Conservation (phyloP, 2,888 invertebrate genomes). For the Tortrix viridana region DNA sequence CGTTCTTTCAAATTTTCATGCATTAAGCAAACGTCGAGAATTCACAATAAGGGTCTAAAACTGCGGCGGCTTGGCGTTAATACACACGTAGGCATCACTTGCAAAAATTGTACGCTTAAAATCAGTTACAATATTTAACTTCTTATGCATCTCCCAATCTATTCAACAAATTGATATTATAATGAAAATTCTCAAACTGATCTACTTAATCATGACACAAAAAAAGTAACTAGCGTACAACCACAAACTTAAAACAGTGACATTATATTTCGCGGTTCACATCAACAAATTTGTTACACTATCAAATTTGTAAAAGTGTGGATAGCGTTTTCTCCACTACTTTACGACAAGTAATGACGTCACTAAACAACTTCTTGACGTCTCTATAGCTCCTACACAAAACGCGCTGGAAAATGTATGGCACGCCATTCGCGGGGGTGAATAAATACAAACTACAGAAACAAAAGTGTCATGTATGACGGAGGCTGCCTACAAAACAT, state of each 20-base stretch:
- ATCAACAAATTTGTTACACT: not conserved
- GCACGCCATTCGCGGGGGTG: constrained; percentile 57
- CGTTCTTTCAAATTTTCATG: constrained; percentile 83
- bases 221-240: too few species aligned
- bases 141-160: too few species aligned
- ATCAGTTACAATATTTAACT: too few species aligned
- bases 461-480: constrained; percentile 64
- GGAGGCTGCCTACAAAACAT: constrained; percentile 70
- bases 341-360: constrained; percentile 41
- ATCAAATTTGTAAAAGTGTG: constrained; percentile 20
- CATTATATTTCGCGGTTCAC: not conserved
- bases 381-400: constrained; percentile 47
- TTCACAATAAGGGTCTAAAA: constrained; percentile 78
- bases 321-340: constrained; percentile 29
- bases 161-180: too few species aligned
- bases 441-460: constrained; percentile 68
- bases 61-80: constrained; percentile 6
- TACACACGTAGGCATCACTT: not conserved
- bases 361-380: constrained; percentile 50
- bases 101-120: too few species aligned
- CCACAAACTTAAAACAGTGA: too few species aligned
- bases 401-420: constrained; percentile 51
- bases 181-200: too few species aligned
- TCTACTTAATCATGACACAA: too few species aligned
- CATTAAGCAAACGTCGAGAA: constrained; percentile 83